These are phyloP conservation scores for Parascotia fuliginaria DNA, from an alignment of 2,888 invertebrate genomes.

Conservation along the genomic window DNA sequence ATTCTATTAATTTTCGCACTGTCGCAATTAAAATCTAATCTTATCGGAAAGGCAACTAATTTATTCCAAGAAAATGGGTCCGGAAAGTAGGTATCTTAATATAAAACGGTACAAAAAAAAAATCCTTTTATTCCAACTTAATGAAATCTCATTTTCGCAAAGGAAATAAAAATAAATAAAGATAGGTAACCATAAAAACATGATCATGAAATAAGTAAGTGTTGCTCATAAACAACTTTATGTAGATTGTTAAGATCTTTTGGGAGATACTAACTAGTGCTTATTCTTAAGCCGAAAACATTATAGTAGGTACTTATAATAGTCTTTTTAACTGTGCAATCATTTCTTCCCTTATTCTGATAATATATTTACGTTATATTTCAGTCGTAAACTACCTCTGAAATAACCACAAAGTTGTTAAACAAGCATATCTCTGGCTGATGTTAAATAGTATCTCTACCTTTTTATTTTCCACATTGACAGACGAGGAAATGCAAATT, in stretches of 20 bases:
- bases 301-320: conserved; percentile 11
- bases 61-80: not conserved
- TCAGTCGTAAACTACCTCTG: not conserved
- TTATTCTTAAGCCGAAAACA: conserved; percentile 16
- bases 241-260: conserved; percentile 41
- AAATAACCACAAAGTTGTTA: too few relatives aligned
- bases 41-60: conserved; percentile 2
- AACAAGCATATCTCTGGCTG: too few relatives aligned
- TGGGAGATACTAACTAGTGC: conserved; percentile 33
- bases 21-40: not conserved
- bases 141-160: conserved; percentile 32
- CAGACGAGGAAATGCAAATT: too few relatives aligned
- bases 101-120: not conserved
- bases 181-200: conserved; percentile 38
- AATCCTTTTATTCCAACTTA: conserved; percentile 8
- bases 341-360: not conserved
- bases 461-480: too few relatives aligned
- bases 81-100: not conserved
- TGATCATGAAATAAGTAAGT: conserved; percentile 43
- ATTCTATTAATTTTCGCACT: not conserved
- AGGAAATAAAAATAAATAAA: conserved; percentile 36
- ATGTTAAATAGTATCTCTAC: too few relatives aligned
- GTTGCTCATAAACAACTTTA: conserved; percentile 42
- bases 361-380: not conserved
- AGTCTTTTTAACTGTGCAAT: conserved; percentile 4